These are phyloP conservation scores for Caligus rogercresseyi DNA, from an alignment of 1,140 invertebrate species.

Conservation along the genomic window DNA sequence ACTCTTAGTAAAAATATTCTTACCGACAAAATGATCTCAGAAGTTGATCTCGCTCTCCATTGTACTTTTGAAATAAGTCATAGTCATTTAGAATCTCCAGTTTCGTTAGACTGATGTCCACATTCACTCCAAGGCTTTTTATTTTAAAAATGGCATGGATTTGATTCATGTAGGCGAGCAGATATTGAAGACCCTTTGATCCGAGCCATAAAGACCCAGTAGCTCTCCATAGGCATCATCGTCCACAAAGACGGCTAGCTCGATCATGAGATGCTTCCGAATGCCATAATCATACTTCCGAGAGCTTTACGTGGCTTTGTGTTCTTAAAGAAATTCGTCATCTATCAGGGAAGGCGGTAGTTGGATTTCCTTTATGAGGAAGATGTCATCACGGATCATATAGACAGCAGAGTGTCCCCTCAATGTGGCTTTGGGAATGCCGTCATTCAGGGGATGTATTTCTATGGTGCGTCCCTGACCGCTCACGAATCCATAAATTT, in stretches of 20 bases:
- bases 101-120: not conserved
- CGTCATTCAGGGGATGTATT: not conserved
- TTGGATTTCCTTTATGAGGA: not conserved
- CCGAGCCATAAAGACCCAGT: not conserved
- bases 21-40: conserved; percentile 1
- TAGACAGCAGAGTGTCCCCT: not conserved
- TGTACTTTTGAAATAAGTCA: not conserved
- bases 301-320: not conserved
- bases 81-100: not conserved
- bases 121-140: not conserved
- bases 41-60: not conserved
- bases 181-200: not conserved
- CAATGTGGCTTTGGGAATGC: not conserved
- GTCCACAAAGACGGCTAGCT: conserved; percentile 5
- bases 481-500: not conserved
- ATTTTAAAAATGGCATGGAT: not conserved
- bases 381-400: not conserved
- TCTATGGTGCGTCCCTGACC: not conserved
- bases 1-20: not conserved
- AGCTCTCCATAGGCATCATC: not conserved
- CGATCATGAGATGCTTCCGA: not conserved
- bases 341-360: not conserved
- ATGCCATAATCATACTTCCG: conserved; percentile 2
- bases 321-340: not conserved
- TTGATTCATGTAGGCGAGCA: conserved; percentile 4